Evolutionary conservation across 2,797 vertebrate genomes (phyloP), one percentile per base, ranked within the genome.

Genomic region (Phataginus tetradactyla): DNA sequence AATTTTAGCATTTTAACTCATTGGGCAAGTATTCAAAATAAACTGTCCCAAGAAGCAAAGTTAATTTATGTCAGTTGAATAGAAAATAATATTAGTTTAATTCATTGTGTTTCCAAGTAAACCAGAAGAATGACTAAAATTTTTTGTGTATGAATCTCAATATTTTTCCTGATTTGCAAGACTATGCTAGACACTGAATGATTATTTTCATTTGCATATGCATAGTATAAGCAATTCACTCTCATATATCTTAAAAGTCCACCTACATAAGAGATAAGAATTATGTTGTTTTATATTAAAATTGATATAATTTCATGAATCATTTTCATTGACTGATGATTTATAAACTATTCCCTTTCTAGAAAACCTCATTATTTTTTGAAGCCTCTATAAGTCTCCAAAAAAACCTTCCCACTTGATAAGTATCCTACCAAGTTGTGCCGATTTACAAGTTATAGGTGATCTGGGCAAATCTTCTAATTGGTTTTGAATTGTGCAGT

Each of bases 201-300:
- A 97, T 97, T 97, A 97, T 97, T 96, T 96, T 98, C 96, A 98
- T 96, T 98, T 98, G 96, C 89, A 93, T 91, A 94, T 98, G 96
- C 89, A 93, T 91, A 94, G 89, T 92, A 94, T 88, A 90, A 97
- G 96, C 93, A 96, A 96, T 97, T 97, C 93, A 85, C 91, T 94
- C 94, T 97, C 96, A 97, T 96, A 96, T 75, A 97, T 97, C 96
- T 97, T 97, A 96, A 96, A 97, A 96, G 93, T 97, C 96, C 96
- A 97, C 89, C 96, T 97, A 97, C 93, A 93, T 61, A 96, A 95
- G 91, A 97, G 89, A 97, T 97, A 97, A 97, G 96, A 97, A 97
- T 97, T 96, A 97, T 79, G 57, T 79, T 96, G 77, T 85, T 93
- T 97, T 93, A 97, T 97, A 97, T 97, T 96, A 97, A 97, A 97